phyloP scores from a whole-genome alignment of 1,140 invertebrate genomes.

The Drosophila pruinosa region DNA sequence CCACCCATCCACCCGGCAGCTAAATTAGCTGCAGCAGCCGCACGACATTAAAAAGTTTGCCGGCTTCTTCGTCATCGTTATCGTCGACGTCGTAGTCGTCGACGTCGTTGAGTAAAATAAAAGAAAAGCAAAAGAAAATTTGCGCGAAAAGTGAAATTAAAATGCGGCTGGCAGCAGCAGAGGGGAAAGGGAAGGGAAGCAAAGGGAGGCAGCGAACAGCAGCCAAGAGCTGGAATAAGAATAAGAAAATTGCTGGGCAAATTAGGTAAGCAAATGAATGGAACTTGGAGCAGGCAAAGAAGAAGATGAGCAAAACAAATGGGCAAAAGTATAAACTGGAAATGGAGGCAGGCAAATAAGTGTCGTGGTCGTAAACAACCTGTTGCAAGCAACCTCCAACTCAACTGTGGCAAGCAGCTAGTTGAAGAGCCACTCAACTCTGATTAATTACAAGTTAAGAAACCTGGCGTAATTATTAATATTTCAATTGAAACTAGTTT shows the following conservation, averaged over 20 bases:
- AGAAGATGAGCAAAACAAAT: conserved; percentile 43
- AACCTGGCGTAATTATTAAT: background rate
- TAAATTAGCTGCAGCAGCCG: conserved; percentile 76
- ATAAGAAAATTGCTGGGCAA: conserved; percentile 34
- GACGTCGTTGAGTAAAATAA: conserved; percentile 31
- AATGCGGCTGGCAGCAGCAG: conserved; percentile 38
- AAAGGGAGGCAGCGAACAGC: conserved; percentile 22
- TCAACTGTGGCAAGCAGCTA: background rate
- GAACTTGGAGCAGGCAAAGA: background rate
- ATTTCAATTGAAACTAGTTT: background rate
- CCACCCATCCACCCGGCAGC: conserved; percentile 19
- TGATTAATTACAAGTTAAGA: background rate
- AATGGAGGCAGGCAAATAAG: background rate
- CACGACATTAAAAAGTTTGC: conserved; percentile 80
- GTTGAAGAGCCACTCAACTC: background rate
- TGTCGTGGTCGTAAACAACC: background rate
- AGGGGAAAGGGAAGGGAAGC: conserved; percentile 8
- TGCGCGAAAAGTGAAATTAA: conserved; percentile 79
- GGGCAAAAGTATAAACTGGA: background rate
- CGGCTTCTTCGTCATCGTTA: conserved; percentile 38
- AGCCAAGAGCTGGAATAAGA: background rate
- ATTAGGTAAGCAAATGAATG: conserved; percentile 42
- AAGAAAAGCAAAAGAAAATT: conserved; percentile 59
- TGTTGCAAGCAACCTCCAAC: background rate
- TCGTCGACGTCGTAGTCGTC: conserved; percentile 23